phyloP scores from a whole-genome alignment of 2,797 vertebrate genomes.

The Melanogrammus aeglefinus region DNA sequence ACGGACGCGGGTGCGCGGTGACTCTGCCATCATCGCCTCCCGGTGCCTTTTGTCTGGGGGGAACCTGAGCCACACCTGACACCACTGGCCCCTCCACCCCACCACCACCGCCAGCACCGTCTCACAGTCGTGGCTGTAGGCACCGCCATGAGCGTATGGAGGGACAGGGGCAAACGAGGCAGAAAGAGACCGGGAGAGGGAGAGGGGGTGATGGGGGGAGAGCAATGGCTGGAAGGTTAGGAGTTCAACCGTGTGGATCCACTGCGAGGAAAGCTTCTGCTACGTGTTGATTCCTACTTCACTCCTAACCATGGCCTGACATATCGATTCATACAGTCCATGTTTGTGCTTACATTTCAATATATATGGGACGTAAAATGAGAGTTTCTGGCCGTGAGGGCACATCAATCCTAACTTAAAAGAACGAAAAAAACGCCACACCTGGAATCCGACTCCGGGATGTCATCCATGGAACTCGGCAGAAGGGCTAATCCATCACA shows the following conservation, averaged over 20 bases:
- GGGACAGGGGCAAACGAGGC: slow-evolving; percentile 33
- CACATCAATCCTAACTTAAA: slow-evolving; percentile 26
- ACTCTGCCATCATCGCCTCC: slow-evolving; percentile 46
- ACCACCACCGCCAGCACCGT: no score
- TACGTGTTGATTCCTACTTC: no score
- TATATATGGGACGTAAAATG: neutral
- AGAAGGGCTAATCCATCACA: slow-evolving; percentile 72
- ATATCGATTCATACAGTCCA: no score
- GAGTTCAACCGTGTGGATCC: slow-evolving; percentile 28
- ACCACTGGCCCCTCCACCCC: slow-evolving; percentile 22
- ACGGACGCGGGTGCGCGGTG: slow-evolving; percentile 55
- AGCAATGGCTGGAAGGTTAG: slow-evolving; percentile 42
- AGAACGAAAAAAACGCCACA: slow-evolving; percentile 50
- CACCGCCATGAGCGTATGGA: slow-evolving; percentile 22
- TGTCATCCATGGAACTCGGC: slow-evolving; percentile 67
- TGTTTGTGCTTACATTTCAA: neutral
- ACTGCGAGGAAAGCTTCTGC: slow-evolving; percentile 3
- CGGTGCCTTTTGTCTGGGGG: slow-evolving; percentile 50
- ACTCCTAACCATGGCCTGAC: no score
- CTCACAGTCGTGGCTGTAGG: no score
- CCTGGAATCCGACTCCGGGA: slow-evolving; percentile 65
- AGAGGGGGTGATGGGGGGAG: slow-evolving; percentile 26
- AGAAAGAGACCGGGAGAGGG: slow-evolving; percentile 32
- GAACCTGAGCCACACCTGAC: slow-evolving; percentile 60
- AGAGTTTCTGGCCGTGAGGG: slow-evolving; percentile 24